These are phyloP conservation scores for Protonibea diacanthus DNA, from an alignment of 2,797 vertebrate species.

Conservation along the genomic window DNA sequence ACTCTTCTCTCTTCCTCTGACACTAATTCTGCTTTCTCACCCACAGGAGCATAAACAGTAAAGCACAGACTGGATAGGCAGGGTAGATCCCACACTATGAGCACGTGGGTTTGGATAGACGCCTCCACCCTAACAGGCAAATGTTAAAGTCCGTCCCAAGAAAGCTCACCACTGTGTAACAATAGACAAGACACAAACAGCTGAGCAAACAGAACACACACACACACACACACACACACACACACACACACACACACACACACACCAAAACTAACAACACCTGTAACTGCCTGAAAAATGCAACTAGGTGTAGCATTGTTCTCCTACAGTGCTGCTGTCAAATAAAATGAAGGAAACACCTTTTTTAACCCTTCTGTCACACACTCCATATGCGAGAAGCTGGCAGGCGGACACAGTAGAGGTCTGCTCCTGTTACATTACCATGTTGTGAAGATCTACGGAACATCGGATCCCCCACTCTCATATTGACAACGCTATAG, in stretches of 20 bases:
- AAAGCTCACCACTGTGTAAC: conserved; percentile 9
- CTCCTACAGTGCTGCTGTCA: conserved; percentile 25
- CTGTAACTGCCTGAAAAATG: conserved; percentile 12
- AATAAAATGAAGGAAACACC: conserved; percentile 66
- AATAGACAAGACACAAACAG: conserved; percentile 22
- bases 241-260: conserved; percentile 4
- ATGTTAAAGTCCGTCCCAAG: conserved; percentile 4
- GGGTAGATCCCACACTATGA: conserved; percentile 42
- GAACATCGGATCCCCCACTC: conserved; percentile 40
- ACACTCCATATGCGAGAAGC: background rate
- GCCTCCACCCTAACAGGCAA: conserved; percentile 41
- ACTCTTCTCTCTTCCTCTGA: background rate
- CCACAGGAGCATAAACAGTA: conserved; percentile 50
- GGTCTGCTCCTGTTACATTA: conserved; percentile 51
- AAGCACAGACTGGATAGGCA: conserved; percentile 31
- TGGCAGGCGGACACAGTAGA: background rate
- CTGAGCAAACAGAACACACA: conserved; percentile 20
- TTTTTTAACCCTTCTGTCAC: conserved; percentile 1
- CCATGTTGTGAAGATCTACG: conserved; percentile 57
- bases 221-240: conserved; percentile 8
- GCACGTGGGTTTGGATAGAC: conserved; percentile 28
- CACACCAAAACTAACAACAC: background rate
- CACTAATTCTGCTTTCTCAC: conserved; percentile 10
- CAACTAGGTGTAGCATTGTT: background rate
- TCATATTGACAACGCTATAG: conserved; percentile 55